These are phyloP conservation scores for Tor tambroides DNA, from an alignment of 2,113 vertebrate genomes.

Conservation along the genomic window DNA sequence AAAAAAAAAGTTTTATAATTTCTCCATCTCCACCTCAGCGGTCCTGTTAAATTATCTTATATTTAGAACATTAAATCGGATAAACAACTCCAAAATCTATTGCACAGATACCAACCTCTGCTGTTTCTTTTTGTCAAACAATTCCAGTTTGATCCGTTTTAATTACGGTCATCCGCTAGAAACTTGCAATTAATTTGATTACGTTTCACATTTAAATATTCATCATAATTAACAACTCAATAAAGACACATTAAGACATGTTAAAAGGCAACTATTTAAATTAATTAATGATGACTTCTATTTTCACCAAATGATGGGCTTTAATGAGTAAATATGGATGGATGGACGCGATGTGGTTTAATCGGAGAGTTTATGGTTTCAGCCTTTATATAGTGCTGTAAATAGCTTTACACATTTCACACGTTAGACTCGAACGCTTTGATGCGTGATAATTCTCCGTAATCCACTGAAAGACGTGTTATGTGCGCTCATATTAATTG, in stretches of 20 bases:
- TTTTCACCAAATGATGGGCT: slow-evolving; percentile 51
- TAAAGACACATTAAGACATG: slow-evolving; percentile 63
- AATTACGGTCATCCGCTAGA: slow-evolving; percentile 60
- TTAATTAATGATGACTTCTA: slow-evolving; percentile 60
- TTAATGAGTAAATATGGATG: slow-evolving; percentile 51
- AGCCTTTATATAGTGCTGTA: slow-evolving; percentile 16
- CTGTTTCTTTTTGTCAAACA: slow-evolving; percentile 58
- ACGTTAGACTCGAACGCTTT: neutral
- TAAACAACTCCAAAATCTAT: neutral
- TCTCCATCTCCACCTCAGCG: no score
- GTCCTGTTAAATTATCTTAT: neutral
- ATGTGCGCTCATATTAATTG: slow-evolving; percentile 5
- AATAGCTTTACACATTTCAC: slow-evolving; percentile 20
- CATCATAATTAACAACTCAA: slow-evolving; percentile 64
- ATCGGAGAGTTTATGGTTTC: slow-evolving; percentile 24
- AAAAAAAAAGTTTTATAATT: no score
- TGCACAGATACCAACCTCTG: neutral
- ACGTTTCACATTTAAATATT: slow-evolving; percentile 61
- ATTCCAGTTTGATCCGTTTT: slow-evolving; percentile 54
- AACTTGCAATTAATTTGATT: slow-evolving; percentile 63
- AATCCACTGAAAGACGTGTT: slow-evolving; percentile 18
- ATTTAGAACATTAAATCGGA: neutral
- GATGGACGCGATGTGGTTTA: slow-evolving; percentile 14
- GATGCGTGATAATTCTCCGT: slow-evolving; percentile 16
- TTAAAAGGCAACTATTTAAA: slow-evolving; percentile 63